Evolutionary conservation across 2,113 vertebrate genomes (phyloP).

Genomic region (Hippocampus mohnikei): DNA sequence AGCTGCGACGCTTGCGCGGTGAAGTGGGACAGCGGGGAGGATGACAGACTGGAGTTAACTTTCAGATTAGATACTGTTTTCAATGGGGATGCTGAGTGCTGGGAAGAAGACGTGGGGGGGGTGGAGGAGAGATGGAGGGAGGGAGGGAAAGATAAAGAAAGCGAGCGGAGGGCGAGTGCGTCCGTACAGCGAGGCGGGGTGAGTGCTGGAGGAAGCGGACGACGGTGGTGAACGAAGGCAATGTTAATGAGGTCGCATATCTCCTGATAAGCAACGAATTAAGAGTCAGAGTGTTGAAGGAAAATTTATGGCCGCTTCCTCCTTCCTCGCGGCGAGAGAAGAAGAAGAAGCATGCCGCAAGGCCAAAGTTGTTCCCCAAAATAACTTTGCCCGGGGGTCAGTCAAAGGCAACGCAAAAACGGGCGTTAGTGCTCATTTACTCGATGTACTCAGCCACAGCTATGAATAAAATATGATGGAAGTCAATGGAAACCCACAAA

Average conservation of each 20-base stretch:
- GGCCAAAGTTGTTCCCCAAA: slow-evolving; percentile 37
- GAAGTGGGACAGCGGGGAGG: slow-evolving; percentile 42
- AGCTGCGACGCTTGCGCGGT: slow-evolving; percentile 43
- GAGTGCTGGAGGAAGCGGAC: slow-evolving; percentile 24
- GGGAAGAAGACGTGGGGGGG: slow-evolving; percentile 13
- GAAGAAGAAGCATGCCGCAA: slow-evolving; percentile 6
- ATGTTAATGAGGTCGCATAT: slow-evolving; percentile 72
- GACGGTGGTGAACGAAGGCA: slow-evolving; percentile 32
- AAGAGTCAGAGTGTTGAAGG: slow-evolving; percentile 66
- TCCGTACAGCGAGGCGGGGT: slow-evolving; percentile 32
- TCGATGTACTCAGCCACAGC: slow-evolving; percentile 44
- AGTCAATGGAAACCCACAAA: slow-evolving; percentile 52
- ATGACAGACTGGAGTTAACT: slow-evolving; percentile 65
- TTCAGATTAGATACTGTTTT: slow-evolving; percentile 61
- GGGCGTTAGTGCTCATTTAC: slow-evolving; percentile 41
- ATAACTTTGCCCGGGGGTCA: slow-evolving; percentile 50
- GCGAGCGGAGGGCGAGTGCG: slow-evolving; percentile 31
- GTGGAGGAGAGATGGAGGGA: neutral
- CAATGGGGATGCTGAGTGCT: slow-evolving; percentile 35
- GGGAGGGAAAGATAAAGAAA: slow-evolving; percentile 37
- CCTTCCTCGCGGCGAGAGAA: slow-evolving; percentile 27
- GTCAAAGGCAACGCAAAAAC: slow-evolving; percentile 51
- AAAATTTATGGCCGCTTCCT: slow-evolving; percentile 52
- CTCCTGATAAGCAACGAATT: slow-evolving; percentile 67
- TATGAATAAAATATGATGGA: slow-evolving; percentile 66